Evolutionary conservation across 2,888 invertebrate genomes (phyloP), one percentile per base, ranked within the genome.

Genomic region (Busseola fusca): DNA sequence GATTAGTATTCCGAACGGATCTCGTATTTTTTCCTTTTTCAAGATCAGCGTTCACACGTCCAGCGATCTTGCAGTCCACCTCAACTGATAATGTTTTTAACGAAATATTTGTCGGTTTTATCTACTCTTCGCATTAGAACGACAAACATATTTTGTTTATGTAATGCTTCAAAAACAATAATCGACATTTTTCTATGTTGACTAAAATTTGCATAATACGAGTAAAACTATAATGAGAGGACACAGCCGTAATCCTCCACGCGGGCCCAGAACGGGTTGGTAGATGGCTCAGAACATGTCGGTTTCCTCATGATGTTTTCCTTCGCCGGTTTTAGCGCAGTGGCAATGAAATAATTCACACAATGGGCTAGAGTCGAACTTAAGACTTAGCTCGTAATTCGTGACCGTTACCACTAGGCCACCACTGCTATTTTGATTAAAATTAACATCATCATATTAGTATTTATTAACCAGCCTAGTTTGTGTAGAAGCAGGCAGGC

Each of bases 1-100:
- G 63, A 66, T 78, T 75, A 64, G 69, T 69, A 78, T 78, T 78
- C 80, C 0, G 56, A 25, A 48, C 69, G 50, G 40, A 50, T 65
- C 64, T 54, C 80, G 30, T 30, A 52, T 45, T 66, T 78, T 59
- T 63, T 59, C 76, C 63, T 30, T 75, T 56, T 75, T 75, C 80
- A 75, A 80, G 75, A 80, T 80, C 80, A 69, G 63, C 30, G 21
- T 40, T 63, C 57, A 18, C 69, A n/a, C n/a, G n/a, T n/a, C 69
- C 54, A 74, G 54, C n/a, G n/a, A n/a, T 74, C 80, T 69, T 40
- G 58, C 58, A 54, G 34, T 25, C 37, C 57, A 80, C 75, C 65
- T 40, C 65, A 69, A 30, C 48, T 75, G 78, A 78, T 75, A 66
- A 66, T 56, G 50, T 52, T 65, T 74, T 74, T 80, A 78, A 63